Conservation (phyloP, 2,797 vertebrate genomes). For the Malacoctenus gilli region DNA sequence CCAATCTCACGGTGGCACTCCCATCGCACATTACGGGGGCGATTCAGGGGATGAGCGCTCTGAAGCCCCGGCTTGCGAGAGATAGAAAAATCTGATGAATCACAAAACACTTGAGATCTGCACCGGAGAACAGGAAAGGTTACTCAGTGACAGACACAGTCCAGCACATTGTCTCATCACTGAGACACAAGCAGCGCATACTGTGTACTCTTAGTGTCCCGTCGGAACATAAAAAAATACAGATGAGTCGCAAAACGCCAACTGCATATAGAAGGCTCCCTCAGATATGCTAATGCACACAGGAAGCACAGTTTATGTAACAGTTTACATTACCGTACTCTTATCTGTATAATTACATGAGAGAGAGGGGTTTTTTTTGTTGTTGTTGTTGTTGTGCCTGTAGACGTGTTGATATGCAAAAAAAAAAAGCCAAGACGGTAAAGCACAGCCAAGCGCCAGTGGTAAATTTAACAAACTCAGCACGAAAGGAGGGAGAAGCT, state of each 20-base stretch:
- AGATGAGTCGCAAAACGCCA: background rate
- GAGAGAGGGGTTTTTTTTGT: background rate
- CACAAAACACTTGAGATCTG: slow-evolving; percentile 37
- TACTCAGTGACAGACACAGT: background rate
- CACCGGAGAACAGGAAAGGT: slow-evolving; percentile 24
- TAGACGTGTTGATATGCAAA: background rate
- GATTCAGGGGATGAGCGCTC: slow-evolving; percentile 35
- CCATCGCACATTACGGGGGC: slow-evolving; percentile 20
- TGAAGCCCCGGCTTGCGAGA: slow-evolving; percentile 19
- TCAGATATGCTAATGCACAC: slow-evolving; percentile 1
- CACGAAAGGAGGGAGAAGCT: background rate
- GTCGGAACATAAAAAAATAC: background rate
- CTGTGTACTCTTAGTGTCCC: background rate
- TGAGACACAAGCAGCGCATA: background rate
- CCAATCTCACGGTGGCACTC: slow-evolving; percentile 21
- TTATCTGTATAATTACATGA: slow-evolving; percentile 9
- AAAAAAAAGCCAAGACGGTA: background rate
- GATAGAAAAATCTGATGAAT: slow-evolving; percentile 52
- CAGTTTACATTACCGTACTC: background rate
- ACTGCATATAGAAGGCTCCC: background rate
- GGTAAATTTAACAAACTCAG: slow-evolving; percentile 28
- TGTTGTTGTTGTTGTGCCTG: background rate
- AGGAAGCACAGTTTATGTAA: background rate
- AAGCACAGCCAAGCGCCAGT: background rate
- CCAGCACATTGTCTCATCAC: slow-evolving; percentile 6